These are phyloP conservation scores for Epinephelus coioides DNA, from an alignment of 2,797 vertebrate species.

Conservation along the genomic window DNA sequence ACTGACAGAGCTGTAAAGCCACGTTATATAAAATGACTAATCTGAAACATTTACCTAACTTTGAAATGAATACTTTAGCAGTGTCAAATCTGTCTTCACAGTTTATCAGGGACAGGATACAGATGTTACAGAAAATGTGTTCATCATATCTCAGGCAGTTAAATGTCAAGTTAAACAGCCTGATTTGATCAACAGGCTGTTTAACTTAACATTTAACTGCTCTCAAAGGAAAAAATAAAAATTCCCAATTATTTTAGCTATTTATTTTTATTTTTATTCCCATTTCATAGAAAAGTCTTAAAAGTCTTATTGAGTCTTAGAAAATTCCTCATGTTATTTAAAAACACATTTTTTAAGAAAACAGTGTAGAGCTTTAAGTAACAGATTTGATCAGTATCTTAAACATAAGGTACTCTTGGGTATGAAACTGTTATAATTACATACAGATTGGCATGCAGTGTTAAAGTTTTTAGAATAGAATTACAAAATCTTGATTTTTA, in stretches of 20 bases:
- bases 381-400: background rate
- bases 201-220: background rate
- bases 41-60: background rate
- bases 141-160: background rate
- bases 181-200: background rate
- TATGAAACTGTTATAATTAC: background rate
- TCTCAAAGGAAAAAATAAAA: background rate
- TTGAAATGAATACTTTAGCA: background rate
- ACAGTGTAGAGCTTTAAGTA: background rate
- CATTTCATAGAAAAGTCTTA: background rate
- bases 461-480: background rate
- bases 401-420: too few species aligned
- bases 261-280: background rate
- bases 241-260: background rate
- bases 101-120: background rate
- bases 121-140: conserved; percentile 7
- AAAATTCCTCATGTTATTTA: background rate
- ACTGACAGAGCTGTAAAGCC: background rate
- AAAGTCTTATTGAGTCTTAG: background rate
- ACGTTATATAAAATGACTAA: background rate
- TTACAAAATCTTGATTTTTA: background rate
- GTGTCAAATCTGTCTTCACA: background rate
- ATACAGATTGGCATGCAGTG: background rate
- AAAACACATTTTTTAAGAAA: background rate
- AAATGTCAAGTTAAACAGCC: background rate